Evolutionary conservation across 1,140 invertebrate genomes (phyloP).

Genomic region (Globodera ellingtonae): DNA sequence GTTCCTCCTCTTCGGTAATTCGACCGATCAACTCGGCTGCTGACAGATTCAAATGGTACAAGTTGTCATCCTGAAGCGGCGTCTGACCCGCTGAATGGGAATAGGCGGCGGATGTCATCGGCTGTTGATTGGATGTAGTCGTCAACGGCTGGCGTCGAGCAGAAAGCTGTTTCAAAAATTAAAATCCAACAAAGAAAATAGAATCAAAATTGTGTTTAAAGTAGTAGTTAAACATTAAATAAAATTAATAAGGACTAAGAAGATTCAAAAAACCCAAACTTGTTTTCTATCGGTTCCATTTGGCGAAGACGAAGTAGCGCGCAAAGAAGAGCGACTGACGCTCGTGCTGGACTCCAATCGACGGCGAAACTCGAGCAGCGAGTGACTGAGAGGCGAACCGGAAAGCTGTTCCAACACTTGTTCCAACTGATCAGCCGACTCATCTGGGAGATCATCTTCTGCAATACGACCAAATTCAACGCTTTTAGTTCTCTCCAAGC

Average conservation of each 20-base stretch:
- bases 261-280: too few relatives aligned
- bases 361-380: slow-evolving; percentile 30
- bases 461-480: neutral
- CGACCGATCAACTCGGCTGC: slow-evolving; percentile 17
- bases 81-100: neutral
- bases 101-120: neutral
- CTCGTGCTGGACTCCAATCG: slow-evolving; percentile 3
- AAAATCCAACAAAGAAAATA: too few relatives aligned
- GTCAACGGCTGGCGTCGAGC: neutral
- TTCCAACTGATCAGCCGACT: slow-evolving; percentile 10
- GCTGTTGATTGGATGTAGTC: neutral
- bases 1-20: slow-evolving; percentile 32
- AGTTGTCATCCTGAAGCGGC: neutral
- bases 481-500: too few relatives aligned
- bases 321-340: neutral
- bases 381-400: slow-evolving; percentile 31
- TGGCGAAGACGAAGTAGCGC: too few relatives aligned
- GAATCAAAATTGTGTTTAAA: too few relatives aligned
- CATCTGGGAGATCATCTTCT: neutral
- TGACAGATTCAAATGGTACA: neutral
- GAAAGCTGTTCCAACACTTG: slow-evolving; percentile 22
- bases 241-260: too few relatives aligned
- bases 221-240: too few relatives aligned
- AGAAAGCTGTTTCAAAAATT: too few relatives aligned
- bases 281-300: too few relatives aligned